Evolutionary conservation across 2,113 vertebrate genomes (phyloP).

Genomic region (Gambusia affinis): DNA sequence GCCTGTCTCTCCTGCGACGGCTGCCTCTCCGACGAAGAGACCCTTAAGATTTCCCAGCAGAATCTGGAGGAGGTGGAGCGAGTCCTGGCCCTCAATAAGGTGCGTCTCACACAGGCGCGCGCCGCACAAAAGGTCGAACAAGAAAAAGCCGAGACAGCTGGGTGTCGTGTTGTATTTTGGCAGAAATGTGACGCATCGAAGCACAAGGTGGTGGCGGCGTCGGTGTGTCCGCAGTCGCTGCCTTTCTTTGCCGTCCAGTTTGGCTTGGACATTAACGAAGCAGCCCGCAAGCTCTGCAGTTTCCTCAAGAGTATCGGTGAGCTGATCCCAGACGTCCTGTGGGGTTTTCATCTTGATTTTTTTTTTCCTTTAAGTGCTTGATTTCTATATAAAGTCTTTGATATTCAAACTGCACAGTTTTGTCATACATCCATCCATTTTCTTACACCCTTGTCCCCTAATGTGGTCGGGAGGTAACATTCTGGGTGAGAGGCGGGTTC

Average conservation of each 20-base stretch:
- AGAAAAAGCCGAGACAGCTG: not conserved
- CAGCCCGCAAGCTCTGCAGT: constrained; percentile 88
- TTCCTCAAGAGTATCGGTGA: constrained; percentile 94
- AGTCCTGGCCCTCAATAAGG: constrained; percentile 91
- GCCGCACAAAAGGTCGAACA: not conserved
- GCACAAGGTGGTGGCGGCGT: constrained; percentile 76
- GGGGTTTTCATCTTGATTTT: too few species aligned
- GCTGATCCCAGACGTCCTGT: constrained; percentile 31
- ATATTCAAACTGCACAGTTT: too few species aligned
- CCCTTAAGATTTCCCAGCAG: constrained; percentile 87
- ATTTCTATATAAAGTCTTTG: too few species aligned
- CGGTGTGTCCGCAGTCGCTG: constrained; percentile 78
- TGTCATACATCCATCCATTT: too few species aligned
- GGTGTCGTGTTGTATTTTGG: constrained; percentile 30
- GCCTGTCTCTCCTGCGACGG: constrained; percentile 93
- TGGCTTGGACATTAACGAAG: constrained; percentile 84
- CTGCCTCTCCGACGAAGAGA: constrained; percentile 90
- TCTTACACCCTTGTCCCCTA: too few species aligned
- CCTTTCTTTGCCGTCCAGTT: constrained; percentile 92
- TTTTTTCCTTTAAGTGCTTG: too few species aligned
- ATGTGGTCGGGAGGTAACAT: too few species aligned
- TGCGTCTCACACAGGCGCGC: constrained; percentile 39
- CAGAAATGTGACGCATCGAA: constrained; percentile 80
- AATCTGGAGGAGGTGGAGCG: constrained; percentile 86
- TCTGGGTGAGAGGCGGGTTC: too few species aligned